Evolutionary conservation across 2,888 invertebrate species (phyloP), one percentile per base, ranked within the genome.

Genomic region (Hoplodrina ambigua): DNA sequence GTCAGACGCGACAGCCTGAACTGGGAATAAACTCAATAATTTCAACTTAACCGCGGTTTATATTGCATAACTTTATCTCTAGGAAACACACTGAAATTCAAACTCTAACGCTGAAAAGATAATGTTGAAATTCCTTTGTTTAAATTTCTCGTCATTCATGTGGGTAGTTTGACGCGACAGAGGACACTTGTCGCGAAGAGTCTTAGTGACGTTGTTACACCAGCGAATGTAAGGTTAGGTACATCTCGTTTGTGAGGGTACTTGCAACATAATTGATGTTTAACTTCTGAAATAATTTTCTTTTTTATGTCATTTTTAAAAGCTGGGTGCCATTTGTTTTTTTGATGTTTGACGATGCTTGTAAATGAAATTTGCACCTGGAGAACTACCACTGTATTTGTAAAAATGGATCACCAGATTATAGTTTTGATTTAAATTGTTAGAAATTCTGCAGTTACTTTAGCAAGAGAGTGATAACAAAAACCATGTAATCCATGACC

Each of bases 151-250:
- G 46, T 46, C 46, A 17, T 69, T 67, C 72, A 65, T 67, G 71
- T 72, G 54, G 20, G 69, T 69, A 66, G 75, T 69, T 75, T 33
- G 74, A 73, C 65, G 73, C 61, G 72, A 59, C 67, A 58, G 17
- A 46, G 46, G 46, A 46, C 75, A 20, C 76, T 85, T 59, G 63
- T 68, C 69, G 46, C n/a, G 50, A 53, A 81, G 78, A 71, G 67
- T 66, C 72, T 81, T 58, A n/a, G 57, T 61, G 69, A 69, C 63
- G 76, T 83, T 81, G 84, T 85, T 78, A 82, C 78, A 73, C 20
- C 62, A 73, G 58, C 61, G 71, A 78, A 76, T 84, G 78, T 72
- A 69, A 69, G 33, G 72, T 73, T 82, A 46, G 46, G 17, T 46
- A 69, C 67, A 69, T 78, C 70, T 85, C 78, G 78, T 82, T 68